phyloP scores from a whole-genome alignment of 2,113 vertebrate species.

The Myotis lucifugus region DNA sequence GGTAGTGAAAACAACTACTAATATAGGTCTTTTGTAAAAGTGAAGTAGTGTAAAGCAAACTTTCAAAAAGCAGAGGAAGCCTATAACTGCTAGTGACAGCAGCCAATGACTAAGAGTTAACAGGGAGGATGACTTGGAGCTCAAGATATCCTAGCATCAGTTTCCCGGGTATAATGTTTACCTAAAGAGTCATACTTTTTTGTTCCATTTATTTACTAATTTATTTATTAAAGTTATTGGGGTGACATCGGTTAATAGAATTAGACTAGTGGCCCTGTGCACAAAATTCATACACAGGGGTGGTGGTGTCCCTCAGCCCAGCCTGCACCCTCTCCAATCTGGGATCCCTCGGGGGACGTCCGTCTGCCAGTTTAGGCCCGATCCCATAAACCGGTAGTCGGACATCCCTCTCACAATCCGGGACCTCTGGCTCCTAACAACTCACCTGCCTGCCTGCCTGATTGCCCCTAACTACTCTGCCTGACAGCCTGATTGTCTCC shows the following conservation, averaged over 20 bases:
- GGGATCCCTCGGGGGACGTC: no score
- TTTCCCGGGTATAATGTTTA: not conserved
- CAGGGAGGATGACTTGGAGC: not conserved
- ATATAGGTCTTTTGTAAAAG: not conserved
- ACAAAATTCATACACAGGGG: no score
- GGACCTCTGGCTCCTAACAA: no score
- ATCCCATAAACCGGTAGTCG: no score
- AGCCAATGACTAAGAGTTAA: not conserved
- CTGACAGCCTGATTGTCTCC: no score
- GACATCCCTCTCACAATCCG: no score
- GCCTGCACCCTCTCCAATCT: no score
- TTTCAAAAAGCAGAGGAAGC: not conserved
- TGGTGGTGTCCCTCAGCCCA: no score
- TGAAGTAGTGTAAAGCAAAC: not conserved
- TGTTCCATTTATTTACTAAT: not conserved
- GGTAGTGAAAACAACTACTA: not conserved
- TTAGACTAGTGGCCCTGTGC: not conserved
- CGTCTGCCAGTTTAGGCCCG: no score
- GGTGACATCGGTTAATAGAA: not conserved
- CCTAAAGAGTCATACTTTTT: not conserved
- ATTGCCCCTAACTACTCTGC: no score
- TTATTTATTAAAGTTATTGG: no score
- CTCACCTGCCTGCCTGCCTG: no score
- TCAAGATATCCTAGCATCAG: not conserved
- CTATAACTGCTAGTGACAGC: not conserved